Percentiles rank a stretch among this genome's conserved stretches.
Conservation (phyloP, 2,113 vertebrate genomes). For the Halichoeres trimaculatus region DNA sequence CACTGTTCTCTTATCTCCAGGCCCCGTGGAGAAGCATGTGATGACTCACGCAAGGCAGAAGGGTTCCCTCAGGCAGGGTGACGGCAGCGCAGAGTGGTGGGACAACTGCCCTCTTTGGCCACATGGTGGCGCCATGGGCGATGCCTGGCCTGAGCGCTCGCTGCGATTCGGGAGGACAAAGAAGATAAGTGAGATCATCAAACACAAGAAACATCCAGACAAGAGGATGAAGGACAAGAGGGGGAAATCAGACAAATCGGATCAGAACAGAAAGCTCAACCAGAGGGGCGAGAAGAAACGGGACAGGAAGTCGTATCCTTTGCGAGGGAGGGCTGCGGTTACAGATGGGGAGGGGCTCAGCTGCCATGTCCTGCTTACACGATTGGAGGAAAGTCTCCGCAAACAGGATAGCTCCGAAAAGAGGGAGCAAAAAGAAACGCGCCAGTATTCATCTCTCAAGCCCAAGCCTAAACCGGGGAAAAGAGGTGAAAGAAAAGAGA, state of each 20-base stretch:
- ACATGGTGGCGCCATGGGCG: conserved; percentile 80
- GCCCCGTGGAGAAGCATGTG: conserved; percentile 82
- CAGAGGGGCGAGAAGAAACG: conserved; percentile 82
- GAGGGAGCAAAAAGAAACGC: conserved; percentile 38
- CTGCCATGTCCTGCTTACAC: conserved; percentile 91
- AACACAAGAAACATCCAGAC: conserved; percentile 46
- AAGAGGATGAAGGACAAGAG: conserved; percentile 48
- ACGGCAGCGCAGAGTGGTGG: conserved; percentile 62
- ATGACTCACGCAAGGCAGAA: conserved; percentile 85
- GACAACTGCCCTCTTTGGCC: conserved; percentile 70
- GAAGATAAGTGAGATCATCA: conserved; percentile 69
- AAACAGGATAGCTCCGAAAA: conserved; percentile 39
- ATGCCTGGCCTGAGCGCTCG: conserved; percentile 73
- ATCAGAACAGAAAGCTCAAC: conserved; percentile 58
- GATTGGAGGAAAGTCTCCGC: conserved; percentile 80
- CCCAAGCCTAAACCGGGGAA: conserved; percentile 58
- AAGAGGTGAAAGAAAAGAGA: conserved; percentile 25
- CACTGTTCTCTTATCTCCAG: conserved; percentile 56
- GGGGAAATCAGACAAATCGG: conserved; percentile 14
- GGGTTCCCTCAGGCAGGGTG: conserved; percentile 73
- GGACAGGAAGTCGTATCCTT: conserved; percentile 90
- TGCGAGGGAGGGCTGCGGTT: conserved; percentile 83
- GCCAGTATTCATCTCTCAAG: conserved; percentile 40
- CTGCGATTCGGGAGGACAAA: conserved; percentile 78
- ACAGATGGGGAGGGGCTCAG: conserved; percentile 80